Conservation (phyloP, 37 sponge, comb jelly and placozoan genomes). For the Oscarella lobularis region DNA sequence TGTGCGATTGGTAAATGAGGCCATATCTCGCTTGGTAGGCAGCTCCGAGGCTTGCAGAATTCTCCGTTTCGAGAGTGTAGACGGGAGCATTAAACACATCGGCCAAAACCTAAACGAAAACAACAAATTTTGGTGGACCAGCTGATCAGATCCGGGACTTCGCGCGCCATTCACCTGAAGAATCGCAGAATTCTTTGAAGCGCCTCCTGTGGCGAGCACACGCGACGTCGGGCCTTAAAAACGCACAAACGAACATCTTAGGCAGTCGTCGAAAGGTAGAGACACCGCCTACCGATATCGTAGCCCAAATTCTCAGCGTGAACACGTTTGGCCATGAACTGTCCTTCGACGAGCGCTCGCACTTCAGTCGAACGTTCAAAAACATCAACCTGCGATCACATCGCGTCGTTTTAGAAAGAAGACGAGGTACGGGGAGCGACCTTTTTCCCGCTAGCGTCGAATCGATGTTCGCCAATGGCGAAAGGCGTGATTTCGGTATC, state of each 20-base stretch:
- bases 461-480: slow-evolving; percentile 32
- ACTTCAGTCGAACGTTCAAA: slow-evolving; percentile 49
- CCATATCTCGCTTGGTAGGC: slow-evolving; percentile 73
- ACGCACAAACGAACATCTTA: too few species aligned
- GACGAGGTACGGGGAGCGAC: not conserved
- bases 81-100: slow-evolving; percentile 80
- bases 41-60: slow-evolving; percentile 84
- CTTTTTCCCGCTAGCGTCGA: slow-evolving; percentile 3
- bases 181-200: slow-evolving; percentile 52
- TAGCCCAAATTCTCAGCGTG: slow-evolving; percentile 76
- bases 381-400: too few species aligned
- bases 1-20: not conserved
- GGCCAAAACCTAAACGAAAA: slow-evolving; percentile 41
- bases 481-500: slow-evolving; percentile 79
- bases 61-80: slow-evolving; percentile 47
- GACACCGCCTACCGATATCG: too few species aligned
- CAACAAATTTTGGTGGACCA: too few species aligned
- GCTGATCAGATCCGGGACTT: not conserved
- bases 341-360: slow-evolving; percentile 77
- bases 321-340: slow-evolving; percentile 67
- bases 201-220: slow-evolving; percentile 87
- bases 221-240: slow-evolving; percentile 34
- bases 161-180: slow-evolving; percentile 45
- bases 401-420: too few species aligned
- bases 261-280: too few species aligned